These are phyloP conservation scores for Trichonephila inaurata DNA, from an alignment of 1,140 invertebrate species.

Conservation along the genomic window DNA sequence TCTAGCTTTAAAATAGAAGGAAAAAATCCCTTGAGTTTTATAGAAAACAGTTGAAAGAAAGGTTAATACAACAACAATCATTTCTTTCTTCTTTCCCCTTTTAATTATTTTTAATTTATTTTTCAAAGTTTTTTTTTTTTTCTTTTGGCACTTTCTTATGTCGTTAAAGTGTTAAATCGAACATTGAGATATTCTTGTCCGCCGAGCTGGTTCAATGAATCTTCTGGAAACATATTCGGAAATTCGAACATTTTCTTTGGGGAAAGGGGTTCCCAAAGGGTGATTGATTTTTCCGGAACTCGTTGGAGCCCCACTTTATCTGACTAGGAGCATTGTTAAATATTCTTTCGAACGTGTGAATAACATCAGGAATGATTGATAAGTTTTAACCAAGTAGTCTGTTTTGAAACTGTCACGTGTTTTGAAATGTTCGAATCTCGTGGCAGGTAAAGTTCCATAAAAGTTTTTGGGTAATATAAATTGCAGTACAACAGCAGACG, in stretches of 20 bases:
- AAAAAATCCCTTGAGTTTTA: background rate
- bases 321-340: background rate
- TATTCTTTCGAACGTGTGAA: background rate
- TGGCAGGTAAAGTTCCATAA: no score
- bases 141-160: no score
- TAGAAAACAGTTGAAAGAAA: background rate
- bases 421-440: no score
- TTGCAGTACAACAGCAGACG: no score
- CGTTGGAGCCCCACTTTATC: background rate
- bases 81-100: background rate
- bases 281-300: background rate
- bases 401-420: no score
- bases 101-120: no score
- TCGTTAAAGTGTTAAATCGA: background rate
- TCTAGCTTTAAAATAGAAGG: background rate
- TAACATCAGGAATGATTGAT: background rate
- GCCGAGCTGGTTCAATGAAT: background rate
- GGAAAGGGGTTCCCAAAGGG: background rate
- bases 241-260: background rate
- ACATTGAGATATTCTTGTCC: background rate
- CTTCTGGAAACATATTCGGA: background rate
- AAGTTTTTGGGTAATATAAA: no score
- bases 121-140: background rate
- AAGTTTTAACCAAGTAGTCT: no score
- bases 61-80: background rate